Evolutionary conservation across 2,888 invertebrate species (phyloP).

Genomic region (Auanema freiburgensis): DNA sequence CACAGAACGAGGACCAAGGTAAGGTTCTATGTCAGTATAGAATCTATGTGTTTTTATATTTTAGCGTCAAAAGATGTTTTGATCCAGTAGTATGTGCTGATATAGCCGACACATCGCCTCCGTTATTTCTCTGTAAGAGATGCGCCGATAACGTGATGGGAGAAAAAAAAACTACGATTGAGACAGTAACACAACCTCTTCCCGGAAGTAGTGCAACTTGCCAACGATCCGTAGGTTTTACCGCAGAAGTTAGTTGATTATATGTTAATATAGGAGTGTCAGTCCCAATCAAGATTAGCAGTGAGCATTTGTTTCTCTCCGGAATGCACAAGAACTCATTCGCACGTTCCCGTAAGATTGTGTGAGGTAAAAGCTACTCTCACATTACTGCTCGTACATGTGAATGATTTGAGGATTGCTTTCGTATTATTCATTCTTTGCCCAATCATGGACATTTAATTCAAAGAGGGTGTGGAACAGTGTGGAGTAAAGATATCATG

Average conservation of each 20-base stretch:
- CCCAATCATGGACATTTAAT: conserved; percentile 24
- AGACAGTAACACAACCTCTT: conserved; percentile 59
- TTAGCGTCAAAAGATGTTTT: conserved; percentile 78
- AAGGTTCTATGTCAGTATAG: not conserved
- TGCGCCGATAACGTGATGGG: conserved; percentile 74
- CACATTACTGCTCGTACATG: not conserved
- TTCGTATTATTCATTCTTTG: conserved; percentile 35
- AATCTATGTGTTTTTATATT: conserved; percentile 15
- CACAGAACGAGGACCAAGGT: conserved; percentile 48
- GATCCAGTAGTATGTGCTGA: conserved; percentile 83
- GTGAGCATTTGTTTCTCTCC: conserved; percentile 93
- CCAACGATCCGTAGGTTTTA: conserved; percentile 41
- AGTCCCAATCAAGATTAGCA: conserved; percentile 85
- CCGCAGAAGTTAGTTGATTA: too few species aligned
- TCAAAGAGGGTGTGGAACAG: conserved; percentile 42
- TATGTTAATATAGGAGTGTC: conserved; percentile 76
- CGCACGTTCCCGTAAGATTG: conserved; percentile 86
- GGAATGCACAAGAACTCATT: conserved; percentile 93
- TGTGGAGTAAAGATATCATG: conserved; percentile 48
- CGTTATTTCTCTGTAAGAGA: conserved; percentile 69
- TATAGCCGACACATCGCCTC: conserved; percentile 77
- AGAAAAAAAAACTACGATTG: conserved; percentile 55
- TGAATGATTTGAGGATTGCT: conserved; percentile 45
- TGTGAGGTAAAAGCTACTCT: conserved; percentile 63
- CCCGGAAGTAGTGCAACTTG: conserved; percentile 58